Evolutionary conservation across 2,797 vertebrate genomes (phyloP), one percentile per base, ranked within the genome.

Genomic region (Sebastes taczanowskii): DNA sequence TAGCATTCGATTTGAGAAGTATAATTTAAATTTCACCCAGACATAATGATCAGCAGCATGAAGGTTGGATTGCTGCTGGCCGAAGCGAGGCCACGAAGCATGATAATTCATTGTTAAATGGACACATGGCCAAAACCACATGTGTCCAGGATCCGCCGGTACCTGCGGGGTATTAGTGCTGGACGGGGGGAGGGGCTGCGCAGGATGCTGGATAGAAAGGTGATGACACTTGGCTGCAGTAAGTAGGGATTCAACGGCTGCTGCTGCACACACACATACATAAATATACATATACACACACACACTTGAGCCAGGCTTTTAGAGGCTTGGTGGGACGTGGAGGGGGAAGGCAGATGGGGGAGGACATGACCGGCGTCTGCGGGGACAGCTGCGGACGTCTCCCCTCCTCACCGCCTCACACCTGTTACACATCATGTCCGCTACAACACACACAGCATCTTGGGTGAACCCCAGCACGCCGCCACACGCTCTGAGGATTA

Each of bases 381-480:
- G 82, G 92, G 94, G 82, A 96, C 97, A 97, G 96, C 96, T 97
- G 96, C 84, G 32, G 71, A 80, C 70, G 35, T 85, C 77, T 78
- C 83, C 90, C 86, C 89, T 86, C 86, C 89, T 93, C 92, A 63
- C 91, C 86, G 88, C 91, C 78, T 70, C 87, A 94, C 96, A 97
- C 97, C 97, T 97, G 96, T 96, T 96, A 95, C 88, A 91, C 93
- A 91, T 96, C 95, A 97, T 95, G 95, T 95, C 95, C 94, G 95
- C 94, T 94, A 95, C 85, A 94, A 87, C 86, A 92, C 94, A 89
- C 94, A 92, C 92, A 82, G 89, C 81, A 85, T 91, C 86, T 58
- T 66, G 64, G 69, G 80, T 83, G 82, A 85, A 86, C 77, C 88
- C 82, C 85, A 68, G 66, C 80, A 59, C 10, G 58, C 22, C 22